Evolutionary conservation across 2,797 vertebrate genomes (phyloP).

Genomic region (Margarornis squamiger): DNA sequence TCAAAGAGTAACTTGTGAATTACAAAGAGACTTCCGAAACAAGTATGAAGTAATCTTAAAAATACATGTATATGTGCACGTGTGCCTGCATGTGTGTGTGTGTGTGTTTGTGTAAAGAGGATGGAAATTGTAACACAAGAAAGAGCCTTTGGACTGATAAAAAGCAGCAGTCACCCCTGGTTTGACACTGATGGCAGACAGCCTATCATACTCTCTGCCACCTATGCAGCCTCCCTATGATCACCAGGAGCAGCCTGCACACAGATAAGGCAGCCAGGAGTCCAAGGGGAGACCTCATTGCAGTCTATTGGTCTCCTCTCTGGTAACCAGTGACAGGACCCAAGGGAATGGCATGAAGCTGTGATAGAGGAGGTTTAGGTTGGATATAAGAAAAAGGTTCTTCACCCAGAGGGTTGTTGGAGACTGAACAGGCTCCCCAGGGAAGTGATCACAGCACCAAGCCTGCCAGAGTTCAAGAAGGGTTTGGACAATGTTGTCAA

Average conservation of each 20-base stretch:
- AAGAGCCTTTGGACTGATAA: not conserved
- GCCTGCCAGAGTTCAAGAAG: not conserved
- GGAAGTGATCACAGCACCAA: not conserved
- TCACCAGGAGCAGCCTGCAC: not conserved
- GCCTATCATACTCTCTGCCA: rapidly evolving
- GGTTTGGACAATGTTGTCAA: not conserved
- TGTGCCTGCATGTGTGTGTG: not conserved
- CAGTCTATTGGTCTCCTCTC: not conserved
- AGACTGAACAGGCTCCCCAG: not conserved
- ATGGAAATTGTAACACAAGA: not conserved
- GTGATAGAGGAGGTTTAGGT: not conserved
- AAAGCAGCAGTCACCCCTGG: not conserved
- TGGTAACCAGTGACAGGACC: not conserved
- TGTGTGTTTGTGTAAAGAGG: not conserved
- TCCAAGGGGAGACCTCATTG: not conserved
- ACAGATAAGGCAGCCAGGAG: rapidly evolving
- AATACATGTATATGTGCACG: not conserved
- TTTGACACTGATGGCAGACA: not conserved
- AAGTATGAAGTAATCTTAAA: not conserved
- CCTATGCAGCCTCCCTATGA: rapidly evolving
- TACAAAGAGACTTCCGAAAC: not conserved
- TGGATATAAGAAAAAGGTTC: not conserved
- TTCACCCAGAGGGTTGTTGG: not conserved
- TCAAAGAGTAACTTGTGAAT: not conserved
- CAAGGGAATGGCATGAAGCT: not conserved